Evolutionary conservation across 2,888 invertebrate species (phyloP).

Genomic region (Drosophila acutilabella): DNA sequence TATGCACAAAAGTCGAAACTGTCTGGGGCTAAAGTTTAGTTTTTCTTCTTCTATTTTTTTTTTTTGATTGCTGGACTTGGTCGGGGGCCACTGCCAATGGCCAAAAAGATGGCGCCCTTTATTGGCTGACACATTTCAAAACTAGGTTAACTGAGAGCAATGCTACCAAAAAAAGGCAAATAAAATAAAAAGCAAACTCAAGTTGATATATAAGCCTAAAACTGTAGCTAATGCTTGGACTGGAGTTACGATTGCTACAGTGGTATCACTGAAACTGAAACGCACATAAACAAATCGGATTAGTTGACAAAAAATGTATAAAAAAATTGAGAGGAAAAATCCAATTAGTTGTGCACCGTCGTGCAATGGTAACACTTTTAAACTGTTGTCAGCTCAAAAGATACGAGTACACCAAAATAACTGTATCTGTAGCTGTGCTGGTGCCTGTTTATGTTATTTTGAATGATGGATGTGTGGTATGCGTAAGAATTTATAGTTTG

Average conservation of each 20-base stretch:
- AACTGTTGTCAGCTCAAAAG: slow-evolving; percentile 62
- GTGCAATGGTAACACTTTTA: slow-evolving; percentile 65
- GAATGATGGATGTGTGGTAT: slow-evolving; percentile 79
- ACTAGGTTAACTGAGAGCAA: slow-evolving; percentile 72
- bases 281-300: slow-evolving; percentile 79
- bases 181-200: slow-evolving; percentile 20
- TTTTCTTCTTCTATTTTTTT: background rate
- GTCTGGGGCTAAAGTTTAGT: slow-evolving; percentile 38
- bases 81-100: slow-evolving; percentile 30
- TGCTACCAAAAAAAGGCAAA: slow-evolving; percentile 8
- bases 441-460: background rate
- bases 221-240: slow-evolving; percentile 69
- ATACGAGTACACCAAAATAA: slow-evolving; percentile 34
- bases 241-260: slow-evolving; percentile 40
- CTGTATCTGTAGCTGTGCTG: slow-evolving; percentile 16
- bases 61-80: background rate
- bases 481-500: slow-evolving; percentile 73
- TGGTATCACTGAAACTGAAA: slow-evolving; percentile 51
- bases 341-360: slow-evolving; percentile 77
- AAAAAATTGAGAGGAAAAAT: slow-evolving; percentile 55
- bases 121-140: slow-evolving; percentile 67
- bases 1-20: slow-evolving; percentile 44
- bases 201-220: slow-evolving; percentile 77
- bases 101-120: slow-evolving; percentile 45
- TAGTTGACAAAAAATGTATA: slow-evolving; percentile 67